Base-by-base conservation (phyloP, 2,888 invertebrate genomes). In the Andrena flavipes region DNA sequence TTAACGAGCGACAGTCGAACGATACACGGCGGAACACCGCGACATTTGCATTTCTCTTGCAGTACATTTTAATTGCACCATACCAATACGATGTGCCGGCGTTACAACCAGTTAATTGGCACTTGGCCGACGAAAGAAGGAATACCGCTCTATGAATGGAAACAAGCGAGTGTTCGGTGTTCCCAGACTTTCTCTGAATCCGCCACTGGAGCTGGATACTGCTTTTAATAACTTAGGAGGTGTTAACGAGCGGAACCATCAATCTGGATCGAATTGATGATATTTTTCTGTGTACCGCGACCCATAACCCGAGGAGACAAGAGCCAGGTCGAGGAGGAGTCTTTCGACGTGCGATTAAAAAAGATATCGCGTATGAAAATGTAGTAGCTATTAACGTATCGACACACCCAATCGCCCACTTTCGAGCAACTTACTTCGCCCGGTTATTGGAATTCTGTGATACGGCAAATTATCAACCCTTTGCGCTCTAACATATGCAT, bases 121-220 rank as follows among this genome's bases (percentile, higher is more conserved):
- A 77, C 64, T 60, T 65, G 4, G 48, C 48, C 30, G 35, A 7
- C 26, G n/a, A 60, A 51, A 65, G 29, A 51, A 29, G 65, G 60
- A 65, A 74, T 68, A 42, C 30, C 20, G 48, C 30, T 54, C 20
- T 54, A 51, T 49, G 68, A 68, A 75, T 69, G 49, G 42, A 69
- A 76, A 70, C 29, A 49, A 51, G n/a, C 30, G 64, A 70, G 76
- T 35, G 49, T 64, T 69, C 30, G 48, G 54, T 65, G 56, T 79
- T 79, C 76, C 35, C 70, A 76, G 42, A 76, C 76, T 76, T 80
- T 80, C 76, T 76, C 76, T 29, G 30, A 42, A 64, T 23, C 49
- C 16, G 23, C 30, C 10, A 60, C 10, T 16, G 0, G 10, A 35
- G 20, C 0, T 49, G 35, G 35, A 20, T 23, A 16, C 13, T 48